Conservation (phyloP, 2,797 vertebrate species). For the Cichlasoma orientale region DNA sequence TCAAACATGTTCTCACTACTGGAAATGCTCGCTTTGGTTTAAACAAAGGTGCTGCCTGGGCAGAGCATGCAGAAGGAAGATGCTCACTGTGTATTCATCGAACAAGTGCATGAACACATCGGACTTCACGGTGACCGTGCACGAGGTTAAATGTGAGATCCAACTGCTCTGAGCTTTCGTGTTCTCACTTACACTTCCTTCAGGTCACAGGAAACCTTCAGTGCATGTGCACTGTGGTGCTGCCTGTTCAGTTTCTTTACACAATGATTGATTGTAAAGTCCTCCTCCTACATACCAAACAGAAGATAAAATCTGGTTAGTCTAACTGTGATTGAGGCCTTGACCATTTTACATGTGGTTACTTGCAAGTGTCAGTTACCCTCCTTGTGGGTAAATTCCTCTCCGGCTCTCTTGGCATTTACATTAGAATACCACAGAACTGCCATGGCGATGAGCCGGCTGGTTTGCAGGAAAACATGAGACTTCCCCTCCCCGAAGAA, state of each 20-base stretch:
- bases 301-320: background rate
- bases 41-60: background rate
- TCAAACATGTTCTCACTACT: background rate
- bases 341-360: constrained; percentile 30
- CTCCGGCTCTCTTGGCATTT: constrained; percentile 47
- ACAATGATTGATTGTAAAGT: background rate
- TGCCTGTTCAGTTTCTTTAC: background rate
- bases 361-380: constrained; percentile 10
- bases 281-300: background rate
- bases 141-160: fast-evolving
- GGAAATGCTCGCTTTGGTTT: background rate
- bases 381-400: constrained; percentile 37
- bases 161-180: background rate
- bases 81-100: background rate
- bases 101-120: background rate
- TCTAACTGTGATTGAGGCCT: background rate
- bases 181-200: background rate
- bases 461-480: constrained; percentile 30
- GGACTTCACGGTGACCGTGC: background rate
- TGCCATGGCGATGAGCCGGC: constrained; percentile 56
- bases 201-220: background rate
- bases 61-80: background rate
- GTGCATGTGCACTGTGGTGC: background rate
- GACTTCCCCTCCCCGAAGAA: constrained; percentile 33
- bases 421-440: constrained; percentile 58